Evolutionary conservation across 2,888 invertebrate species (phyloP), one percentile per base, ranked within the genome.

Genomic region (Esperia sulphurella): DNA sequence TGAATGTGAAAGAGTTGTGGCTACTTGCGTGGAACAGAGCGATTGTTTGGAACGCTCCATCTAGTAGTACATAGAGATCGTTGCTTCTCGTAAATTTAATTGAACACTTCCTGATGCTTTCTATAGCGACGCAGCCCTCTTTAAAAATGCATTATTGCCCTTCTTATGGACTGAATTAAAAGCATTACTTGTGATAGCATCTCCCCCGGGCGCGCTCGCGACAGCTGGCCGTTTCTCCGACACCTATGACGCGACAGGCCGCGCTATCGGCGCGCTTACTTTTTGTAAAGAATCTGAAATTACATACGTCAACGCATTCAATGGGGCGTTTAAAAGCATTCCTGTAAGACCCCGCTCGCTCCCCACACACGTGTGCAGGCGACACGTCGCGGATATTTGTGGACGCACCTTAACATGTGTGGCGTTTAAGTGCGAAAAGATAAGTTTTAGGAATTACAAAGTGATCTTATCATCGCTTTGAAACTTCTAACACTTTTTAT

Each of bases 291-390:
- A 75, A 71, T 79, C 80, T 81, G 79, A 78, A 80, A 79, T 84
- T 80, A 80, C 81, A 79, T 74, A 81, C 81, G 77, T 80, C 82
- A 72, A 73, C 80, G 77, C 75, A 58, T 71, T 76, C 75, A 79
- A 78, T 78, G 79, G 78, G 72, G 68, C 78, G 74, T 71, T 76
- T 78, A 75, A 83, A 80, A 79, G 79, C 79, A 74, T 76, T 75
- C 71, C 73, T 61, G 64, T 62, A 63, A 57, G 56, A 67, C 53
- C 66, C 70, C 74, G 28, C n/a, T 21, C 75, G 35, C 35, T n/a
- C 35, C 30, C 30, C 30, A 5, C 30, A 9, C 31, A 69, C 69
- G 71, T 71, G 71, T 68, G 59, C 58, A 7, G 41, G 30, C 31
- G 9, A 31, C 46, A 43, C 33, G 13, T 31, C n/a, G 13, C 30